phyloP scores from a whole-genome alignment of 2,888 invertebrate genomes.

The Tipula helvola region DNA sequence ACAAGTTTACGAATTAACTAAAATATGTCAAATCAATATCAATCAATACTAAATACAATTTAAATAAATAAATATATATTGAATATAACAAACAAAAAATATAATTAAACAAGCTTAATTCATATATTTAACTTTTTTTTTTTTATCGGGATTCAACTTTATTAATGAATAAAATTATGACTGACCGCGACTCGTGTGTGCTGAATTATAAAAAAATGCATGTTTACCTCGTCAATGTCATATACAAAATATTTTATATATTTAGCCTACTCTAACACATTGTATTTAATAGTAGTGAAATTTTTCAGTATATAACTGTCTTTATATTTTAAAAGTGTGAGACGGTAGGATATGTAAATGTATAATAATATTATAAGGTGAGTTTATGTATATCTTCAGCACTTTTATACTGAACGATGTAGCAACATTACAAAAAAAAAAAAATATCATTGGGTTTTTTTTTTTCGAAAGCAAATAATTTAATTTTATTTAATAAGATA shows the following conservation, averaged over 20 bases:
- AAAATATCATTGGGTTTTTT: too few relatives aligned
- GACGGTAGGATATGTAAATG: background rate
- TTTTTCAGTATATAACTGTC: background rate
- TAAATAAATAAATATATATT: background rate
- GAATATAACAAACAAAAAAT: background rate
- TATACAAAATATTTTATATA: background rate
- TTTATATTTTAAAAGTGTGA: too few relatives aligned
- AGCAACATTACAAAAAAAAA: too few relatives aligned
- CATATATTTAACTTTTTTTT: background rate
- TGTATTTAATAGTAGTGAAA: background rate
- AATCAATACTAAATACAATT: background rate
- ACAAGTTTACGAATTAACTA: too few relatives aligned
- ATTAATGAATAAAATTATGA: background rate
- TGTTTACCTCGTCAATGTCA: background rate
- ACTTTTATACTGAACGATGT: too few relatives aligned
- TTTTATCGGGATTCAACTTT: background rate
- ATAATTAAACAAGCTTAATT: background rate
- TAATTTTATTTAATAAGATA: too few relatives aligned
- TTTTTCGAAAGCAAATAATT: too few relatives aligned
- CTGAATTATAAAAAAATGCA: background rate
- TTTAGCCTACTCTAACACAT: background rate
- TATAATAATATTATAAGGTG: too few relatives aligned
- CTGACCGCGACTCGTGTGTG: background rate
- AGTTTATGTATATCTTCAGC: too few relatives aligned
- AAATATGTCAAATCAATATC: too few relatives aligned